These are phyloP conservation scores for Chondrilla cf. caribensis DNA, from an alignment of 37 sponge, comb jelly and placozoan species.

Conservation along the genomic window DNA sequence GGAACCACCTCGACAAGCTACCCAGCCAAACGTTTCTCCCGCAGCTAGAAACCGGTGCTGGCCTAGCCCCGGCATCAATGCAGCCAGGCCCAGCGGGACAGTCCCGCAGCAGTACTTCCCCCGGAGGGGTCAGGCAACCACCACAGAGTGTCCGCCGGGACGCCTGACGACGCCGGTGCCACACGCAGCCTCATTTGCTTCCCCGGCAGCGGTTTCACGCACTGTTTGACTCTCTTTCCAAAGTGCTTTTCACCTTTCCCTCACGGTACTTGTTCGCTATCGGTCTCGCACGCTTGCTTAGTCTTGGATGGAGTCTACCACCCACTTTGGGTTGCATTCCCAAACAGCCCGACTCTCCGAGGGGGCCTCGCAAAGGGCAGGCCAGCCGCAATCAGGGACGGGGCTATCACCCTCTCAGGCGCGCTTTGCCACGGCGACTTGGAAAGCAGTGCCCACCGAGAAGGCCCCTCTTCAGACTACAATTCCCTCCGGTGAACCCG, in stretches of 20 bases:
- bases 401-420: constrained; percentile 80
- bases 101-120: background rate
- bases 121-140: constrained; percentile 37
- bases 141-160: background rate
- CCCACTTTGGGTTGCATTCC: constrained; percentile 83
- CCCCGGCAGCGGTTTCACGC: constrained; percentile 76
- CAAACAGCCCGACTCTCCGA: constrained; percentile 86
- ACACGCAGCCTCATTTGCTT: constrained; percentile 31
- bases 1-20: background rate
- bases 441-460: background rate
- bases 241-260: constrained; percentile 80
- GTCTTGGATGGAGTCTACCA: constrained; percentile 75
- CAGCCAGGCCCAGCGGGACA: background rate
- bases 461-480: constrained; percentile 13
- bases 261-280: constrained; percentile 74
- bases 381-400: constrained; percentile 25
- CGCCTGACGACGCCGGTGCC: background rate
- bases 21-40: background rate
- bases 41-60: background rate
- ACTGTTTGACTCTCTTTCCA: constrained; percentile 81
- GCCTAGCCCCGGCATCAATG: background rate
- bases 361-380: background rate
- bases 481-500: background rate
- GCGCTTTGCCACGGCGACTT: constrained; percentile 70
- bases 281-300: constrained; percentile 57